Base-by-base conservation (phyloP, 2,113 vertebrate genomes). In the Cryptotis parvus region DNA sequence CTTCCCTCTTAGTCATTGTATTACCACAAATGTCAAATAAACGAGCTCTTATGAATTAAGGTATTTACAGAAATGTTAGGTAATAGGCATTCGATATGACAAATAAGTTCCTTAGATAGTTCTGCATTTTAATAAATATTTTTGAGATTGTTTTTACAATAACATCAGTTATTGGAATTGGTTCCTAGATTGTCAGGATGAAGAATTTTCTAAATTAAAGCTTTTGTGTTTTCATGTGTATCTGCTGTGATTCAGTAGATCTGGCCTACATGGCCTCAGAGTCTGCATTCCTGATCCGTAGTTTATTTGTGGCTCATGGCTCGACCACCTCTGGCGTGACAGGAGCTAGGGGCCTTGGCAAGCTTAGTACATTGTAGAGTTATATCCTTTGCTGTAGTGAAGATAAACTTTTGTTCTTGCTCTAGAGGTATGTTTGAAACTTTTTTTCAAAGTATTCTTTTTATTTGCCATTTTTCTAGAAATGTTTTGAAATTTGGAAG, bases 21-120 rank as follows among this genome's bases (percentile, higher is more conserved):
- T 66, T 22, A 61, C 41, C 37, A 75, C 29, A 89, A 58, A 84
- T 84, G 89, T 84, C 72, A 91, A 93, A 84, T 18, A 58, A 80
- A 26, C 74, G 18, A 91, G 58, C 65, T 9, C 31, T 41, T 55
- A n/a, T 68, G 18, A 94, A 76, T 78, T 92, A 26, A 87, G 31
- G 65, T 92, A 70, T 87, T 73, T 68, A 95, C 87, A 68, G 29
- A 91, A 75, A 80, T 65, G 33, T 27, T 83, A 75, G 58, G 41
- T 35, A 77, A 31, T 69, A 27, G 73, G 69, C 31, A 90, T 89
- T 61, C 6, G 14, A 16, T 55, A 24, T 39, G 8, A 80, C 31
- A 89, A 33, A 33, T 76, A 88, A 72, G 81, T 65, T 75, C 18
- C 68, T 1, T 83, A 37, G 86, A 18, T 81, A 73, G 39, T 87